These are phyloP conservation scores for Verasper variegatus DNA, from an alignment of 2,113 vertebrate genomes.

Conservation along the genomic window DNA sequence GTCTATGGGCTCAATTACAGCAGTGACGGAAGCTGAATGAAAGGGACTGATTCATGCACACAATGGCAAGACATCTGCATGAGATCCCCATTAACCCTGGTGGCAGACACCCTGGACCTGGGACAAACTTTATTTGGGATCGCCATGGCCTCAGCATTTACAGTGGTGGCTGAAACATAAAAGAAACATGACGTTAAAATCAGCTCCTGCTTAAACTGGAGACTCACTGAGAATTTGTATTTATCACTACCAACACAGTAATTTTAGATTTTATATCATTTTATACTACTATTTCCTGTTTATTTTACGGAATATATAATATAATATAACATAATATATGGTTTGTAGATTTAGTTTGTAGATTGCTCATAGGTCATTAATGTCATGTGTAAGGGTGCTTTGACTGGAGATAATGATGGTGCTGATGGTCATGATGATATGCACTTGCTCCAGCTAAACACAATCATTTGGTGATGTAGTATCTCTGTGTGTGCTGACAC, in stretches of 20 bases:
- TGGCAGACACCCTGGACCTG: constrained; percentile 59
- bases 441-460: constrained; percentile 56
- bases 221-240: constrained; percentile 1
- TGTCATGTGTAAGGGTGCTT: constrained; percentile 36
- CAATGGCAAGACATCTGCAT: constrained; percentile 80
- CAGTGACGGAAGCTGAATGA: constrained; percentile 77
- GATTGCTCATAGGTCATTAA: constrained; percentile 8
- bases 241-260: constrained; percentile 2
- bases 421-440: constrained; percentile 39
- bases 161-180: constrained; percentile 37
- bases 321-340: background rate
- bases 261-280: constrained; percentile 13
- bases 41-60: constrained; percentile 74
- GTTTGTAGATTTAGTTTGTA: constrained; percentile 15
- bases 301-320: background rate
- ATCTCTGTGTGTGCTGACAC: constrained; percentile 53
- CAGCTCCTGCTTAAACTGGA: constrained; percentile 11
- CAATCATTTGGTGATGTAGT: constrained; percentile 50
- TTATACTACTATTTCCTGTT: background rate
- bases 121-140: constrained; percentile 72
- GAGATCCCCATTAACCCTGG: constrained; percentile 76
- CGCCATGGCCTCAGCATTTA: constrained; percentile 59
- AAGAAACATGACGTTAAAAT: constrained; percentile 14
- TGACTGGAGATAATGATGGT: constrained; percentile 26
- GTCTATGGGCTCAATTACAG: constrained; percentile 79